Conservation (phyloP, 2,888 invertebrate species). For the Malthinus seriepunctatus region DNA sequence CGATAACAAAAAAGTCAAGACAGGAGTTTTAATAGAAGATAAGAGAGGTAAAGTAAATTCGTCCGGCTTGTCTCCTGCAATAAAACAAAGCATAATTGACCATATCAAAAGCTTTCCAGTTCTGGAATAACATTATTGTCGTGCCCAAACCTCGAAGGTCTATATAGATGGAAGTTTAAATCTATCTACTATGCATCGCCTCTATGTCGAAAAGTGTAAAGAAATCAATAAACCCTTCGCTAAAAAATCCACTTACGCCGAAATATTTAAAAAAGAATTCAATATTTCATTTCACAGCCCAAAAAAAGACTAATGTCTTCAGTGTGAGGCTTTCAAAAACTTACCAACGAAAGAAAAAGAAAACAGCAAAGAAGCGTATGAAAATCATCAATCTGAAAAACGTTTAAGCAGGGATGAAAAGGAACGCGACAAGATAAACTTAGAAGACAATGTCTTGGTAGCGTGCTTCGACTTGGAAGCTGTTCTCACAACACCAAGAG, state of each 20-base stretch:
- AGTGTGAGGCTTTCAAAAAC: conserved; percentile 6
- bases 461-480: conserved; percentile 2
- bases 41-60: neutral
- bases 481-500: neutral
- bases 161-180: neutral
- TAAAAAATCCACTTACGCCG: neutral
- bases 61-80: too few species aligned
- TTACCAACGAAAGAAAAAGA: neutral
- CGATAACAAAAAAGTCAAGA: neutral
- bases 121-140: conserved; percentile 1
- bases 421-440: neutral
- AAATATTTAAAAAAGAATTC: neutral
- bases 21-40: neutral
- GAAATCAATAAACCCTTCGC: neutral
- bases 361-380: neutral
- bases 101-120: neutral
- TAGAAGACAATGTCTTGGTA: neutral
- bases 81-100: neutral
- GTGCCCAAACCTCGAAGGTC: neutral
- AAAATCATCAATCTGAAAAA: neutral
- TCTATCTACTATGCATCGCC: neutral
- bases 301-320: conserved; percentile 11
- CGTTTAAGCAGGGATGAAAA: neutral
- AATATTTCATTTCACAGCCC: neutral
- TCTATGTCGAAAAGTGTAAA: neutral